Evolutionary conservation across 2,797 vertebrate species (phyloP).

Genomic region (Pristis pectinata): DNA sequence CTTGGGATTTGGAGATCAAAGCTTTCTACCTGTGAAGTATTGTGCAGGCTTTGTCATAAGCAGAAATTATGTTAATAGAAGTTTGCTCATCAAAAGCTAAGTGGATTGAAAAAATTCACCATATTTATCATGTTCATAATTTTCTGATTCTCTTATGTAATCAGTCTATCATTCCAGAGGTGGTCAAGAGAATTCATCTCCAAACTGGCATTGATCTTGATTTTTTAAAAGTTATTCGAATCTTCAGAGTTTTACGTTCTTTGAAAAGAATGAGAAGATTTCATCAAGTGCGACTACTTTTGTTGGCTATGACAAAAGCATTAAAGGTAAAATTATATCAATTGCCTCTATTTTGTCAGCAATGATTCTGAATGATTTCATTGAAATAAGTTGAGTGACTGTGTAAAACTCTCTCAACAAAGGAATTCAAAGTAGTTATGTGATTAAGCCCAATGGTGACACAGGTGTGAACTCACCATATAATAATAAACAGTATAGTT

Average conservation of each 20-base stretch:
- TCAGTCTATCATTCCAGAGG: constrained; percentile 53
- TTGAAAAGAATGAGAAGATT: constrained; percentile 53
- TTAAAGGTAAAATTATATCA: constrained; percentile 48
- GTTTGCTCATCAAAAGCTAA: background rate
- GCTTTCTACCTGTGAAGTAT: background rate
- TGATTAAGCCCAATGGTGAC: no score
- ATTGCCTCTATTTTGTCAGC: background rate
- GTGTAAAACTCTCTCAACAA: no score
- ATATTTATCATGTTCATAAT: background rate
- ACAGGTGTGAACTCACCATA: no score
- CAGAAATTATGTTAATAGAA: background rate
- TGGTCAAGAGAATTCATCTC: constrained; percentile 39
- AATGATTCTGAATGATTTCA: no score
- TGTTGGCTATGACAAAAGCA: constrained; percentile 53
- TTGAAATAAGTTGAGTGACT: no score
- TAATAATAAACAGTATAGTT: no score
- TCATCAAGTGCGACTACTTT: constrained; percentile 50
- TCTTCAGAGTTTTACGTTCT: constrained; percentile 49
- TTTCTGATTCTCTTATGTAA: constrained; percentile 35
- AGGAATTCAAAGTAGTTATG: no score
- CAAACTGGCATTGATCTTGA: background rate
- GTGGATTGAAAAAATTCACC: background rate
- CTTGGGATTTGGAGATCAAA: background rate
- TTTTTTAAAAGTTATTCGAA: constrained; percentile 47
- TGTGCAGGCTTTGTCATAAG: background rate